Conservation (phyloP, 2,113 vertebrate genomes). For the Lipotes vexillifer region DNA sequence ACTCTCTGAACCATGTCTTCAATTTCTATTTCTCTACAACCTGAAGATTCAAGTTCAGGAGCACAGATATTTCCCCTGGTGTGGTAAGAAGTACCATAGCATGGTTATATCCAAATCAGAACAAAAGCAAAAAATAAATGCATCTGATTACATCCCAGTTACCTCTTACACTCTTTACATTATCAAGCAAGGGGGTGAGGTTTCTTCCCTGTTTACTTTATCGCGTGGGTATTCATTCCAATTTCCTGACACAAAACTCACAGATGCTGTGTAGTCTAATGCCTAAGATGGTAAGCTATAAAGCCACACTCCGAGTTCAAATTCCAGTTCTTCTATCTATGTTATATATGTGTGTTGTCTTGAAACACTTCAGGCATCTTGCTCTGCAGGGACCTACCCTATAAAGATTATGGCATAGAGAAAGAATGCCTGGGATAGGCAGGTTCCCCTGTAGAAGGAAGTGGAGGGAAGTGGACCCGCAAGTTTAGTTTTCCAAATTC, state of each 20-base stretch:
- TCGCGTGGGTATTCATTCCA: not conserved
- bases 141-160: not conserved
- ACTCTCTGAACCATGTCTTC: not conserved
- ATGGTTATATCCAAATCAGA: not conserved
- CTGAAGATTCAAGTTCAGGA: not conserved
- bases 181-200: not conserved
- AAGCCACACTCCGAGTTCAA: not conserved
- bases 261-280: not conserved
- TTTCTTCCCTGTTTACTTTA: not conserved
- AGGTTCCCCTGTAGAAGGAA: not conserved
- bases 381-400: not conserved
- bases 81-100: not conserved
- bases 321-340: not conserved
- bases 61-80: not conserved
- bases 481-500: not conserved
- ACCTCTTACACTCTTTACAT: not conserved
- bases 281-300: not conserved
- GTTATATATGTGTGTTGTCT: not conserved
- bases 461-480: not conserved
- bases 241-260: not conserved
- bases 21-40: not conserved
- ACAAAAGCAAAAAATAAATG: not conserved
- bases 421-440: not conserved
- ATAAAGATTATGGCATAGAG: not conserved
- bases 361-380: not conserved